Evolutionary conservation across 1,140 invertebrate genomes (phyloP), one percentile per base, ranked within the genome.

Genomic region (Amyelois transitella): DNA sequence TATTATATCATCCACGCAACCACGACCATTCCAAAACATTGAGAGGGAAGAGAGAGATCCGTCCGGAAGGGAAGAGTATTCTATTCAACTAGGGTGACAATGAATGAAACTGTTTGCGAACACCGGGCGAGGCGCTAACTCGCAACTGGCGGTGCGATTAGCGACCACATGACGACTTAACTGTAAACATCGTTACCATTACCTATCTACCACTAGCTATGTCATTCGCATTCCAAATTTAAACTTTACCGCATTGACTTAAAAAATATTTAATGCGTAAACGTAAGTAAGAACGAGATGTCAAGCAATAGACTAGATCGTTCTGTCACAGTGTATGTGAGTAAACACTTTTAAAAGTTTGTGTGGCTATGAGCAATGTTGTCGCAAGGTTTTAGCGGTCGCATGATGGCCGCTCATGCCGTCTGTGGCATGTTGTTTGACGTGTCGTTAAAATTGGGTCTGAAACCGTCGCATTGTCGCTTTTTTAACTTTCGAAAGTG

Each of bases 141-240:
- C 69, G 82, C 75, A 77, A 84, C 77, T 72, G n/a, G 77, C 73
- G 72, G 51, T 64, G 28, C 77, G 80, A 83, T 84, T 84, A 84
- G 81, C 81, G 69, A 76, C 74, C 47, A 66, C 73, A 80, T 77
- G 83, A 84, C 81, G 81, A 83, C 64, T 75, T 86, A 86, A 86
- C 83, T 84, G 83, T 86, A 84, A 84, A 86, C 81, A 84, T 81
- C 72, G 80, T 84, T 81, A 84, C 83, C 81, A 82, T 80, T 77
- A 78, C 77, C 45, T 56, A 63, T 57, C 51, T 50, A 60, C 25
- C 1, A 28, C 50, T 21, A 21, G 7, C 5, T 12, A 43, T 22
- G 25, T 12, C 47, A 19, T 25, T 44, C 55, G 5, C 6, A 48
- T 12, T 48, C 20, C 45, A 19, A 67, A 62, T 55, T 51, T 53